A percentile compares a stretch with the other conserved stretches of the same genome.
Evolutionary conservation across 2,888 invertebrate genomes (phyloP).

Genomic region (Heliconius ethilla): DNA sequence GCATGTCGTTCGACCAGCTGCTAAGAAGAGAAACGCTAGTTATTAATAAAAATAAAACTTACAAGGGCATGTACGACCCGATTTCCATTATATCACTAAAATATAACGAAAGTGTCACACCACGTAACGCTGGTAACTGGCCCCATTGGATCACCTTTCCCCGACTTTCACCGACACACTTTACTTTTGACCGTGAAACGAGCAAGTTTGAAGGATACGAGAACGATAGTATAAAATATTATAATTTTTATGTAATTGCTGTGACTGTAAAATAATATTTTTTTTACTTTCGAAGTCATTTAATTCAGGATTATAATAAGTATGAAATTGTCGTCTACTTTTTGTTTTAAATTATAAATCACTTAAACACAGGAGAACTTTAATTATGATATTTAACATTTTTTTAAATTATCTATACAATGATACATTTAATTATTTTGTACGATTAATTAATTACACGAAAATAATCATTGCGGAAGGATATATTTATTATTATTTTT

Average conservation of each 20-base stretch:
- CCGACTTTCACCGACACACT: constrained; percentile 68
- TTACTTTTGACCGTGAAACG: constrained; percentile 48
- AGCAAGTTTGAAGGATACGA: constrained; percentile 21
- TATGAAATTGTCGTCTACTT: not conserved
- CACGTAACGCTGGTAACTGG: constrained; percentile 76
- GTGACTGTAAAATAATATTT: not conserved
- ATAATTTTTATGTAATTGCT: constrained; percentile 11
- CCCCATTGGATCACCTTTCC: constrained; percentile 73
- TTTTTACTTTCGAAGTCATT: not conserved
- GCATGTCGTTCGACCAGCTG: not conserved
- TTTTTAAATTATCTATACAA: no score
- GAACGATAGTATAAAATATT: not conserved
- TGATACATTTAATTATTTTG: no score
- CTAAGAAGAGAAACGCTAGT: not conserved
- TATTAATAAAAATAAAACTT: not conserved
- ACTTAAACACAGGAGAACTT: not conserved
- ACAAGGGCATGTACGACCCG: constrained; percentile 26
- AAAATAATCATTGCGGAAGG: no score
- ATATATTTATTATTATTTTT: not conserved
- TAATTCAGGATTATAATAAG: not conserved
- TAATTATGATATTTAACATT: no score
- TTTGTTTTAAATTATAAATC: not conserved
- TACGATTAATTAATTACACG: no score
- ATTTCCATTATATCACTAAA: constrained; percentile 30
- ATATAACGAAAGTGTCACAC: constrained; percentile 72